phyloP scores from a whole-genome alignment of 2,888 invertebrate genomes.

The Erpobdella octoculata region DNA sequence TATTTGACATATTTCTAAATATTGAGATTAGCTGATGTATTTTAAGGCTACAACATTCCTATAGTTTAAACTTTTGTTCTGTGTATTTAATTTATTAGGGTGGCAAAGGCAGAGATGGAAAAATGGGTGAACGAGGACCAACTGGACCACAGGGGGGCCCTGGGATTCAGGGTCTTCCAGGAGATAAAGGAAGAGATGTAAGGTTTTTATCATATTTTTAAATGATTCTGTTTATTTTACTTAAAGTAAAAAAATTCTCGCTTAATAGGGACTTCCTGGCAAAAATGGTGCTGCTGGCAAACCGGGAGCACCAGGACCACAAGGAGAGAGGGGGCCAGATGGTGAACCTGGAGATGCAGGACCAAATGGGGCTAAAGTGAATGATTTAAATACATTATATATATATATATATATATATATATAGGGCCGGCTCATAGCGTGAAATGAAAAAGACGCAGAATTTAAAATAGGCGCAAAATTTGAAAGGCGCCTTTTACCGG shows the following conservation, averaged over 20 bases:
- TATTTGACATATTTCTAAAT: too few species aligned
- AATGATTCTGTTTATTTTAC: background rate
- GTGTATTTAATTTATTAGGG: background rate
- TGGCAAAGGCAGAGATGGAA: conserved; percentile 14
- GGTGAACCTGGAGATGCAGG: conserved; percentile 27
- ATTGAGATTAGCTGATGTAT: too few species aligned
- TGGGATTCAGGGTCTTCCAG: conserved; percentile 18
- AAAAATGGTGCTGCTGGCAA: conserved; percentile 40
- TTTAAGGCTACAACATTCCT: too few species aligned
- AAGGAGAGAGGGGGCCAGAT: conserved; percentile 30
- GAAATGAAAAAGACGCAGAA: too few species aligned
- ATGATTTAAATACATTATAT: too few species aligned
- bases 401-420: too few species aligned
- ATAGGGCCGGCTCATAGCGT: too few species aligned
- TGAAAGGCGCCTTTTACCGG: too few species aligned
- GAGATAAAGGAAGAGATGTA: conserved; percentile 24
- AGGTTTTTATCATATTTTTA: conserved; percentile 3
- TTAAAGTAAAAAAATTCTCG: background rate
- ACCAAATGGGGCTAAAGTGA: conserved; percentile 9
- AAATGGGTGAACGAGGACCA: conserved; percentile 36
- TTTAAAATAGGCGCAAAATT: too few species aligned
- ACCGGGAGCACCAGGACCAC: conserved; percentile 40
- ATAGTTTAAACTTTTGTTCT: too few species aligned
- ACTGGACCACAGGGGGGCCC: conserved; percentile 22
- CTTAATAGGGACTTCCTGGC: conserved; percentile 40